These are phyloP conservation scores for Porites evermanni DNA, from an alignment of 92 coral and sea anemone genomes.

Conservation along the genomic window DNA sequence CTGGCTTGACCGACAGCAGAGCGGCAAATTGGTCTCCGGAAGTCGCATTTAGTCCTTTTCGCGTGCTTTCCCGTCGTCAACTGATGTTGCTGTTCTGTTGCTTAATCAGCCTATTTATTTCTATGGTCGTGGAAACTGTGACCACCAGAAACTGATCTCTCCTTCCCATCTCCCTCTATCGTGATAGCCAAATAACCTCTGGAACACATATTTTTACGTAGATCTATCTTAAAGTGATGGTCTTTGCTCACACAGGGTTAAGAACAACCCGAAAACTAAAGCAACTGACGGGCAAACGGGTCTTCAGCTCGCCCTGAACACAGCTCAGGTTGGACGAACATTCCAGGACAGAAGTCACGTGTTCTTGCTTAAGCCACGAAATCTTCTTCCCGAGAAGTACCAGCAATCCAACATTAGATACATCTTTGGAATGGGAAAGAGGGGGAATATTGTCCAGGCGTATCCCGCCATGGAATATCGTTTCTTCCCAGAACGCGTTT, in stretches of 20 bases:
- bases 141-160: too few relatives aligned
- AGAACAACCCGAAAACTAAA: constrained; percentile 52
- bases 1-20: too few relatives aligned
- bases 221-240: constrained; percentile 2
- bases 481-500: constrained; percentile 51
- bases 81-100: too few relatives aligned
- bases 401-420: constrained; percentile 31
- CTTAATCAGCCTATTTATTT: too few relatives aligned
- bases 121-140: too few relatives aligned
- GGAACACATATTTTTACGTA: constrained; percentile 5
- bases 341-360: constrained; percentile 57
- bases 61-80: too few relatives aligned
- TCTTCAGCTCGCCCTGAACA: constrained; percentile 53
- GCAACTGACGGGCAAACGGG: constrained; percentile 20
- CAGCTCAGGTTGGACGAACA: constrained; percentile 43
- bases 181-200: neutral
- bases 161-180: too few relatives aligned
- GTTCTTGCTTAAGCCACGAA: constrained; percentile 24
- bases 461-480: constrained; percentile 61
- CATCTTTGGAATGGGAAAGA: constrained; percentile 50
- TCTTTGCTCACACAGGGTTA: constrained; percentile 2
- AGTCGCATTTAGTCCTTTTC: too few relatives aligned
- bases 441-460: constrained; percentile 52
- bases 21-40: too few relatives aligned
- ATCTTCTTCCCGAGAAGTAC: constrained; percentile 25